Evolutionary conservation across 35 echinoderm and acorn worm genomes (phyloP).

Genomic region (Ptychodera flava): DNA sequence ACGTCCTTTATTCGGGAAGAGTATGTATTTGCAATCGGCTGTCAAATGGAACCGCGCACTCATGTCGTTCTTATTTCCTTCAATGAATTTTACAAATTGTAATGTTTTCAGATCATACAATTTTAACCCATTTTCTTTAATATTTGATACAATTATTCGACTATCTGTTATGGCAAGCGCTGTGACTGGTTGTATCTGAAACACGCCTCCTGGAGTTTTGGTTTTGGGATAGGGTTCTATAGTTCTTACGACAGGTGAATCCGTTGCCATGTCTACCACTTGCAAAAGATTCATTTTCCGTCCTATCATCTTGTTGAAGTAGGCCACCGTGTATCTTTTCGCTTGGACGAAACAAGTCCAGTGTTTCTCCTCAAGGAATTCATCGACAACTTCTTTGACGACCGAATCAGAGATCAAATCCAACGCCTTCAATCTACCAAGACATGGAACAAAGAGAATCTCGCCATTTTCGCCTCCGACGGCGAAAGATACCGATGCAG

Average conservation of each 20-base stretch:
- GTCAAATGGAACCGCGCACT: background rate
- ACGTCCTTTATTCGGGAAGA: background rate
- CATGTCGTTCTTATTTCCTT: background rate
- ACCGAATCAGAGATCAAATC: background rate
- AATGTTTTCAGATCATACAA: background rate
- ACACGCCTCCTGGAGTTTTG: background rate
- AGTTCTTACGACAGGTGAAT: background rate
- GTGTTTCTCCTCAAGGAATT: background rate
- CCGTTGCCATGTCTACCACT: background rate
- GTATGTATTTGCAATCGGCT: background rate
- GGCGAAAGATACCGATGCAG: background rate
- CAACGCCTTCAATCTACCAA: background rate
- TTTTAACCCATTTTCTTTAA: background rate
- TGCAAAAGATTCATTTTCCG: background rate
- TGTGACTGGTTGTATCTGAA: background rate
- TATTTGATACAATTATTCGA: background rate
- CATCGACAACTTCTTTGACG: background rate
- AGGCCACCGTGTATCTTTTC: background rate
- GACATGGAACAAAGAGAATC: background rate
- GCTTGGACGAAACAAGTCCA: background rate
- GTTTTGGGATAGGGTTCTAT: background rate
- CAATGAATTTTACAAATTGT: background rate
- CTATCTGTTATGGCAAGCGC: background rate
- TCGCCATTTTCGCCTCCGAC: background rate
- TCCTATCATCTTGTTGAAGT: background rate